A percentile compares a stretch with the other conserved stretches of the same genome.
Evolutionary conservation across 2,797 vertebrate genomes (phyloP).

Genomic region (Mormyrus proboscirostris): DNA sequence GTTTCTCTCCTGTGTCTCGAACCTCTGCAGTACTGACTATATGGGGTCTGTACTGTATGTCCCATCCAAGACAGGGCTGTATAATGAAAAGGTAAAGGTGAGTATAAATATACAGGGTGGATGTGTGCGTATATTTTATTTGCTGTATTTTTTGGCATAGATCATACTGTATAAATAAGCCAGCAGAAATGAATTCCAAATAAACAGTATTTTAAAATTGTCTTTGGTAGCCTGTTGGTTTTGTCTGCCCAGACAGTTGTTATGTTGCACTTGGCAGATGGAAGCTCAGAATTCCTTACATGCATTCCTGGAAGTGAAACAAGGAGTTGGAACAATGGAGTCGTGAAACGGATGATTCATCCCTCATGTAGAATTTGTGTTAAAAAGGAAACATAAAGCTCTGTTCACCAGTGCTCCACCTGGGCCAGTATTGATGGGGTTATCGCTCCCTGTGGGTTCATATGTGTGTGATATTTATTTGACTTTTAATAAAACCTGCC

Average conservation of each 20-base stretch:
- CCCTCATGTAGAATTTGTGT: background rate
- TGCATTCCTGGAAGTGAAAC: background rate
- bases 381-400: background rate
- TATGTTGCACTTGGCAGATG: background rate
- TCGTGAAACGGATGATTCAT: background rate
- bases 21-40: background rate
- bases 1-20: background rate
- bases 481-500: background rate
- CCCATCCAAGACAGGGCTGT: background rate
- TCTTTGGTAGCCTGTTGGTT: background rate
- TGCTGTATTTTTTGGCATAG: conserved; percentile 9
- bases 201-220: background rate
- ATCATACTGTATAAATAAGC: background rate
- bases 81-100: background rate
- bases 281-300: background rate
- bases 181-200: background rate
- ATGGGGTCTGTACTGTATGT: background rate
- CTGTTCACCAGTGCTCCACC: background rate
- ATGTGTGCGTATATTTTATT: background rate
- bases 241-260: background rate
- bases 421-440: background rate
- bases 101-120: background rate
- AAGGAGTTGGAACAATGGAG: background rate
- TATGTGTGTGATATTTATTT: background rate
- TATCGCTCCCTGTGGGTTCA: background rate